Evolutionary conservation across 2,888 invertebrate species (phyloP).

Genomic region (Notocelia uddmanniana): DNA sequence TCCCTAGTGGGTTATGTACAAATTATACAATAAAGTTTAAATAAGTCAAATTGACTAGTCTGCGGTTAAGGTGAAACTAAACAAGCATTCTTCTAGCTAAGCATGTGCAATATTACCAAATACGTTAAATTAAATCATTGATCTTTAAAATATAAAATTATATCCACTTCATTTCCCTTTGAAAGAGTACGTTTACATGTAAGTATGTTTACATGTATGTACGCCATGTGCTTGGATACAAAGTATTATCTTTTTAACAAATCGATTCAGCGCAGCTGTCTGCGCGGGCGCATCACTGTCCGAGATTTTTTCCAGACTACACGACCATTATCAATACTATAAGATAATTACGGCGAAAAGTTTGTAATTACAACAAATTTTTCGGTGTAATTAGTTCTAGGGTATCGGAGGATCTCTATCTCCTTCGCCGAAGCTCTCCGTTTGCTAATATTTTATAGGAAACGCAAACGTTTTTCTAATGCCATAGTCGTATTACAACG

Average conservation of each 20-base stretch:
- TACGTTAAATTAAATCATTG: background rate
- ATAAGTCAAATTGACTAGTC: no score
- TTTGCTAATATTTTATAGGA: background rate
- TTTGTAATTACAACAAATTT: no score
- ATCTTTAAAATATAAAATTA: conserved; percentile 37
- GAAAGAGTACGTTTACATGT: background rate
- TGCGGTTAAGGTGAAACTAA: background rate
- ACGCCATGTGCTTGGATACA: conserved; percentile 60
- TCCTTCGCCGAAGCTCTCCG: no score
- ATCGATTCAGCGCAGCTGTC: conserved; percentile 62
- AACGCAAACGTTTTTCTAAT: background rate
- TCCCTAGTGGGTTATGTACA: no score
- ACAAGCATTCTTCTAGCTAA: background rate
- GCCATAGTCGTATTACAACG: background rate
- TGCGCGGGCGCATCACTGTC: conserved; percentile 28
- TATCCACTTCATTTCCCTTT: conserved; percentile 40
- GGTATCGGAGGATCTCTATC: no score
- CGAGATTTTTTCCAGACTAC: conserved; percentile 1
- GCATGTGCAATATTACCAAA: background rate
- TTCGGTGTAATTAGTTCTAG: no score
- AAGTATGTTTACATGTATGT: no score
- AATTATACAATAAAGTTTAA: no score
- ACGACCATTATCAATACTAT: background rate
- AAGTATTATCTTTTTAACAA: conserved; percentile 59
- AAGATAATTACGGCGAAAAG: no score